Conservation (phyloP, 2,113 vertebrate species). For the Pachypanchax playfairii region DNA sequence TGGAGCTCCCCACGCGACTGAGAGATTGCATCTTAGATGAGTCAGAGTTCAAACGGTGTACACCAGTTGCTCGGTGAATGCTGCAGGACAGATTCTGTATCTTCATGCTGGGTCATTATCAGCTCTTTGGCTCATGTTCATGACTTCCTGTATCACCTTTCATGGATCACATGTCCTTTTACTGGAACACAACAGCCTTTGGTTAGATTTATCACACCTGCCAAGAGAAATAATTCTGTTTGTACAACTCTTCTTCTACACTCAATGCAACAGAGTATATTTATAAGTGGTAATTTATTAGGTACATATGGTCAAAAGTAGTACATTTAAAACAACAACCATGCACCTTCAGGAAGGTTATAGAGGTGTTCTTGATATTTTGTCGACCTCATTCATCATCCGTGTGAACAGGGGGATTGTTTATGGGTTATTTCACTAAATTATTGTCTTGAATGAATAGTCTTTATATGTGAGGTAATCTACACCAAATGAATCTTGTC, state of each 20-base stretch:
- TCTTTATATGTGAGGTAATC: background rate
- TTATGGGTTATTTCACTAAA: background rate
- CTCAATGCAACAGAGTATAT: background rate
- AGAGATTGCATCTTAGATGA: conserved; percentile 46
- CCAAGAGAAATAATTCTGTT: conserved; percentile 43
- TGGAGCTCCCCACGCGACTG: conserved; percentile 36
- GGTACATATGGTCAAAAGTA: background rate
- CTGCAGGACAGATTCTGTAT: conserved; percentile 46
- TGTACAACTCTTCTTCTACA: conserved; percentile 3
- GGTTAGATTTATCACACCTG: conserved; percentile 60
- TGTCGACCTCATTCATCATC: background rate
- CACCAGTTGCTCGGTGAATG: background rate
- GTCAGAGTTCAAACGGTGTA: conserved; percentile 45
- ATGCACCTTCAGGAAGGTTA: conserved; percentile 9
- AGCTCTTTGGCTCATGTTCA: conserved; percentile 56
- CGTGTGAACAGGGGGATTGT: background rate
- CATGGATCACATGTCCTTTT: conserved; percentile 64
- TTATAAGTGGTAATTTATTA: conserved; percentile 6
- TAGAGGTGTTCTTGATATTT: background rate
- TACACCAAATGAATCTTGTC: background rate
- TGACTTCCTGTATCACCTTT: conserved; percentile 73
- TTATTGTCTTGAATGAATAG: background rate
- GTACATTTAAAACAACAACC: conserved; percentile 1
- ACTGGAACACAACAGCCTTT: conserved; percentile 54
- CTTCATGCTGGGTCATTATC: conserved; percentile 60